Evolutionary conservation across 2,113 vertebrate species (phyloP).

Genomic region (Dendrocopos noguchii): DNA sequence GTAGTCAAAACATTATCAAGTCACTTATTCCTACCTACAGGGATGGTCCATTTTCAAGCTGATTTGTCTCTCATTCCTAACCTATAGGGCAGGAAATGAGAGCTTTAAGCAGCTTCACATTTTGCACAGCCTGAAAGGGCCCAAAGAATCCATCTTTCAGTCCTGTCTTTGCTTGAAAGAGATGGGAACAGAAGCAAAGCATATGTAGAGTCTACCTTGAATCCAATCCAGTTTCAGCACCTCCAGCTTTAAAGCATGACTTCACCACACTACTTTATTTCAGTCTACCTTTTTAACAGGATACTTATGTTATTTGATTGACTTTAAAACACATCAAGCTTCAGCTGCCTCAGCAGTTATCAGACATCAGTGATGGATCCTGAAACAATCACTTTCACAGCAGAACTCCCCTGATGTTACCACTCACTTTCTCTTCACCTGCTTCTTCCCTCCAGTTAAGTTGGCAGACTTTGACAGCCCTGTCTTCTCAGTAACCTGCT

Average conservation of each 20-base stretch:
- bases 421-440: not conserved
- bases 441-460: not conserved
- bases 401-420: not conserved
- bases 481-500: not conserved
- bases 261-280: not conserved
- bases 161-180: not conserved
- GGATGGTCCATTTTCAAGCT: not conserved
- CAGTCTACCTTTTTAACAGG: not conserved
- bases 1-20: not conserved
- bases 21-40: not conserved
- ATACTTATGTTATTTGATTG: not conserved
- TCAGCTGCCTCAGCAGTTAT: not conserved
- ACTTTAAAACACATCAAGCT: not conserved
- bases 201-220: not conserved
- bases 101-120: not conserved
- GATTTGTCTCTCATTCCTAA: not conserved
- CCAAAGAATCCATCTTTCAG: not conserved
- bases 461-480: not conserved
- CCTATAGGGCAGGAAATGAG: not conserved
- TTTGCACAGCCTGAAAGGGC: not conserved
- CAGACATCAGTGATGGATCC: not conserved
- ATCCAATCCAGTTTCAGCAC: not conserved
- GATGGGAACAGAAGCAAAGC: not conserved
- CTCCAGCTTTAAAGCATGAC: not conserved
- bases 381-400: not conserved